phyloP scores from a whole-genome alignment of 1,140 invertebrate genomes.

The Trialeurodes vaporariorum region DNA sequence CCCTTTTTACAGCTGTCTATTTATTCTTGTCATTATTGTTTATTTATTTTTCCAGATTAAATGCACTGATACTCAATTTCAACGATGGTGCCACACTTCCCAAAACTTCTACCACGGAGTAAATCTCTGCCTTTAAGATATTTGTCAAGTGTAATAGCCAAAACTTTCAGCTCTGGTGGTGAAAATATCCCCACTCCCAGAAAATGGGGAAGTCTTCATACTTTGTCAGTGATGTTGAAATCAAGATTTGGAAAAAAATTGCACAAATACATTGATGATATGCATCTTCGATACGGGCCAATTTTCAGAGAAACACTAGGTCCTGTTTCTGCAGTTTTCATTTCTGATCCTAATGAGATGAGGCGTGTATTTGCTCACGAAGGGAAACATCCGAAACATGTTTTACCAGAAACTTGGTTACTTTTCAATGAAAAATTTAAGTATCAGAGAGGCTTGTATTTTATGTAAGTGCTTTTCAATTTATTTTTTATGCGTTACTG shows the following conservation, averaged over 20 bases:
- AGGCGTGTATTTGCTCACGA: constrained; percentile 58
- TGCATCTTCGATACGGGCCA: constrained; percentile 58
- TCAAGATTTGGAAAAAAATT: constrained; percentile 33
- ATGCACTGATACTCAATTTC: too few relatives aligned
- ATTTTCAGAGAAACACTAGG: constrained; percentile 60
- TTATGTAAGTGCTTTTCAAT: constrained; percentile 69
- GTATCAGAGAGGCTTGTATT: constrained; percentile 65
- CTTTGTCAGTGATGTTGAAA: neutral
- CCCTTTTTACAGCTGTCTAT: too few relatives aligned
- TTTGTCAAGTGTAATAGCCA: too few relatives aligned
- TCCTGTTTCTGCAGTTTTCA: constrained; percentile 52
- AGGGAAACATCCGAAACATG: constrained; percentile 62
- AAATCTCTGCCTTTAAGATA: too few relatives aligned
- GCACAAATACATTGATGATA: constrained; percentile 58
- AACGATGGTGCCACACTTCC: too few relatives aligned
- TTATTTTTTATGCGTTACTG: too few relatives aligned
- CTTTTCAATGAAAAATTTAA: constrained; percentile 60
- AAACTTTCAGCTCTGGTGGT: too few relatives aligned
- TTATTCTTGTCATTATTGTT: too few relatives aligned
- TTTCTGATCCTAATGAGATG: constrained; percentile 54
- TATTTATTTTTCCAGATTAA: too few relatives aligned
- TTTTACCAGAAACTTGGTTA: constrained; percentile 69
- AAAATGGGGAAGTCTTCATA: neutral
- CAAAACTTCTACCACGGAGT: too few relatives aligned
- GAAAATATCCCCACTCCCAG: neutral